Evolutionary conservation across 2,113 vertebrate species (phyloP).

Genomic region (Merops nubicus): DNA sequence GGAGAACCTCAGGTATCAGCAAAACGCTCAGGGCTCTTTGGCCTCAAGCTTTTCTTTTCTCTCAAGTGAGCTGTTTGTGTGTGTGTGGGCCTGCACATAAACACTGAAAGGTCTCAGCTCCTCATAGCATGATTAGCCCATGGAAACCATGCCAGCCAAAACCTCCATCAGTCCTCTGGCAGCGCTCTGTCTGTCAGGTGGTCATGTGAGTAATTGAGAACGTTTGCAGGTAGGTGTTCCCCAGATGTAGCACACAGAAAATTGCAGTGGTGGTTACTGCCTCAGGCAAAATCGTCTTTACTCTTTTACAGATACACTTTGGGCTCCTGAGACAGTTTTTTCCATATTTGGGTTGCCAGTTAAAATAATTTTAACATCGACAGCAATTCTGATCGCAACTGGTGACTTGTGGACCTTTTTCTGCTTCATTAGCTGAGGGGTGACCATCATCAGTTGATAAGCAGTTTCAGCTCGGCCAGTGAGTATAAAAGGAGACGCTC

Average conservation of each 20-base stretch:
- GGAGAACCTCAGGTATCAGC: not conserved
- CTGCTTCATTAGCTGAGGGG: not conserved
- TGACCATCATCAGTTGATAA: not conserved
- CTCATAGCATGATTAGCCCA: not conserved
- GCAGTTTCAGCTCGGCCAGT: not conserved
- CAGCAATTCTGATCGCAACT: rapidly evolving
- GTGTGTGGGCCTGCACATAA: not conserved
- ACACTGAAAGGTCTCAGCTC: not conserved
- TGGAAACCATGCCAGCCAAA: not conserved
- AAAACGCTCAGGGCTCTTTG: not conserved
- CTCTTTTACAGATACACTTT: not conserved
- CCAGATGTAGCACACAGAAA: not conserved
- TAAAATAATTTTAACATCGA: not conserved
- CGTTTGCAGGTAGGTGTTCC: not conserved
- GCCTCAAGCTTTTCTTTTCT: not conserved
- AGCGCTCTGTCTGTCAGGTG: not conserved
- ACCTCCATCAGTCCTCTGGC: not conserved
- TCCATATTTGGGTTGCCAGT: not conserved
- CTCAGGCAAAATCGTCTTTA: not conserved
- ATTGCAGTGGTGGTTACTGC: not conserved
- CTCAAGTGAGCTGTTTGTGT: not conserved
- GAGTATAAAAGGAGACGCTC: not conserved
- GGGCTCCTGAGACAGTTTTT: not conserved
- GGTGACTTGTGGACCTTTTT: not conserved
- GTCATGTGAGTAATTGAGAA: not conserved